phyloP scores from a whole-genome alignment of 2,113 vertebrate species.

The Gymnogyps californianus region DNA sequence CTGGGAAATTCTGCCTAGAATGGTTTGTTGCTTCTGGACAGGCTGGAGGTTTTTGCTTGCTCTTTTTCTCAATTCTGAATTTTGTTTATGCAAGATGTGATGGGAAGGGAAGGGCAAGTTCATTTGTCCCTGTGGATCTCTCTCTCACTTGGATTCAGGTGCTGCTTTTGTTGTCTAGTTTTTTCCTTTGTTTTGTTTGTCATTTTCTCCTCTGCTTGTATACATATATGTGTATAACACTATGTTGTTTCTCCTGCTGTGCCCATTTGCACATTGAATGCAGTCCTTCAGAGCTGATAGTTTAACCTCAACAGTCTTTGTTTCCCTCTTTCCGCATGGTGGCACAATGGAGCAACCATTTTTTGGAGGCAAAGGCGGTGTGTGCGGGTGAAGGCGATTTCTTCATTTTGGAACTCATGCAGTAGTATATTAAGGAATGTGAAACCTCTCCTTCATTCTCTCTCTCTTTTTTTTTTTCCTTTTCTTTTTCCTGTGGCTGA shows the following conservation, averaged over 20 bases:
- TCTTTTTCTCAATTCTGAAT: neutral
- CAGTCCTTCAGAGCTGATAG: neutral
- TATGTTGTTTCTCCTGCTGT: neutral
- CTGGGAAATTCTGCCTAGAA: neutral
- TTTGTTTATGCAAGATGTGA: neutral
- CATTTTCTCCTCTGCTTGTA: neutral
- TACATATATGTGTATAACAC: neutral
- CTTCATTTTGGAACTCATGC: neutral
- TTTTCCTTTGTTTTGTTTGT: neutral
- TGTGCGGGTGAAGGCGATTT: neutral
- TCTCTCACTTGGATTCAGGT: neutral
- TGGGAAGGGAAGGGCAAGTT: neutral
- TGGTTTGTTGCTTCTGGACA: neutral
- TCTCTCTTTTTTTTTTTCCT: rapidly evolving
- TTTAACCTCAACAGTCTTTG: neutral
- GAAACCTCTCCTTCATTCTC: neutral
- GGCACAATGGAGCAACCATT: neutral
- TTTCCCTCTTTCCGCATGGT: neutral
- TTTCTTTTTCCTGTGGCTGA: neutral
- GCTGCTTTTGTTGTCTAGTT: neutral
- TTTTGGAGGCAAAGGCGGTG: neutral
- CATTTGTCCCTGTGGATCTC: neutral
- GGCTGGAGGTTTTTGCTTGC: neutral
- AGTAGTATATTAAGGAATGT: neutral
- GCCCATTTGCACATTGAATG: neutral